phyloP scores from a whole-genome alignment of 2,888 invertebrate species.

The Philereme transversata region DNA sequence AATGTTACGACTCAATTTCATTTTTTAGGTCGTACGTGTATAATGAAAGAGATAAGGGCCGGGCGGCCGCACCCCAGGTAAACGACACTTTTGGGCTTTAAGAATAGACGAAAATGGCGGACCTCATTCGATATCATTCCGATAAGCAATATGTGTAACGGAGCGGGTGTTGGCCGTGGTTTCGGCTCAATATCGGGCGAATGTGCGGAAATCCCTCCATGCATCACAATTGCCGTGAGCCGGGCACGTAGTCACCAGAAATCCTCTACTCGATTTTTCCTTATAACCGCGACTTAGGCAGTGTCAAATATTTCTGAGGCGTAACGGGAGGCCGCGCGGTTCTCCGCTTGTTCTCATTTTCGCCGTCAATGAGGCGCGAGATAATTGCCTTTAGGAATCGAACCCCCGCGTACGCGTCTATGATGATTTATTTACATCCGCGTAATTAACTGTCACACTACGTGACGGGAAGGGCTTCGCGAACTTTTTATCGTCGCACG shows the following conservation, averaged over 20 bases:
- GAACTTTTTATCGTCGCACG: slow-evolving; percentile 75
- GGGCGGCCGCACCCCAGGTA: slow-evolving; percentile 46
- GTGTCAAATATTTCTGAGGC: slow-evolving; percentile 71
- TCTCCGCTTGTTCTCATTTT: slow-evolving; percentile 69
- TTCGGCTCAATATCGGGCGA: slow-evolving; percentile 64
- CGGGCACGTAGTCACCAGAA: slow-evolving; percentile 69
- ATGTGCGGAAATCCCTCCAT: slow-evolving; percentile 72
- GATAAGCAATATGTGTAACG: slow-evolving; percentile 70
- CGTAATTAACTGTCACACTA: slow-evolving; percentile 83
- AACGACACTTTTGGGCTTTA: slow-evolving; percentile 54
- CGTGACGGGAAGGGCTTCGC: slow-evolving; percentile 80
- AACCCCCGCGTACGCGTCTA: slow-evolving; percentile 75
- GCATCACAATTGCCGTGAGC: slow-evolving; percentile 71
- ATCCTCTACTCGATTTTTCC: slow-evolving; percentile 72
- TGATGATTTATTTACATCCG: slow-evolving; percentile 84
- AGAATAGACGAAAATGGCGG: slow-evolving; percentile 65
- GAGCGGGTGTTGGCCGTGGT: slow-evolving; percentile 55
- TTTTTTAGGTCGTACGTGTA: slow-evolving; percentile 41
- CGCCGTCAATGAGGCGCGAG: slow-evolving; percentile 79
- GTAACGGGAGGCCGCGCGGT: slow-evolving; percentile 52
- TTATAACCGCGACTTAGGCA: slow-evolving; percentile 68
- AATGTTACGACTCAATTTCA: slow-evolving; percentile 19
- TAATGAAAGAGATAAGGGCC: slow-evolving; percentile 58
- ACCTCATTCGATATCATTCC: slow-evolving; percentile 69
- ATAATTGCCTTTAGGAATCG: slow-evolving; percentile 81